Percentiles rank a stretch among this genome's conserved stretches.
These are phyloP conservation scores for Nymphicus hollandicus DNA, from an alignment of 2,113 vertebrate genomes.

Conservation along the genomic window DNA sequence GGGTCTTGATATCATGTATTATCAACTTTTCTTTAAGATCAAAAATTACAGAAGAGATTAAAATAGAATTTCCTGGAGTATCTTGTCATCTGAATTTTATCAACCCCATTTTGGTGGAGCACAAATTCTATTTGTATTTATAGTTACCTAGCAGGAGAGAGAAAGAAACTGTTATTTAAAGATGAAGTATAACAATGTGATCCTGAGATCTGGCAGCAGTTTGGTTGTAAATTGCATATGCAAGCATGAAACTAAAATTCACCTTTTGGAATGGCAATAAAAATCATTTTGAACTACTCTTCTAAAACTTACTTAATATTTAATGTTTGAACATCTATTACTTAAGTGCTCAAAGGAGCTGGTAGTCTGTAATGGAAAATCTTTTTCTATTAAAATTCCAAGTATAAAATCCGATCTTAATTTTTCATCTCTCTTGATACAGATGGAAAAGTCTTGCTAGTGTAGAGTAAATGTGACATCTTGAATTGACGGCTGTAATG, in stretches of 20 bases:
- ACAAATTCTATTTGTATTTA: constrained; percentile 42
- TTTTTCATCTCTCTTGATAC: background rate
- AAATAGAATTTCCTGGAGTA: constrained; percentile 40
- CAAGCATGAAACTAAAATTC: background rate
- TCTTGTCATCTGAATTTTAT: constrained; percentile 53
- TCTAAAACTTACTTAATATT: background rate
- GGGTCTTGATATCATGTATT: background rate
- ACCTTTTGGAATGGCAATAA: background rate
- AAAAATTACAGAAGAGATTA: constrained; percentile 22
- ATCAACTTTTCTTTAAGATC: background rate
- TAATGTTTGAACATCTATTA: background rate
- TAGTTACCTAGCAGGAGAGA: background rate
- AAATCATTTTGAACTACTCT: background rate
- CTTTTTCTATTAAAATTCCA: background rate
- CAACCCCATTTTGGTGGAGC: background rate
- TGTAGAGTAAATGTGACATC: background rate
- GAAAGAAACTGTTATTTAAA: background rate
- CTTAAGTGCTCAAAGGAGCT: background rate
- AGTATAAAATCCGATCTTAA: background rate
- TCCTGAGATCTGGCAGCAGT: background rate
- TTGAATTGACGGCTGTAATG: constrained; percentile 9
- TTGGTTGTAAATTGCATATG: background rate
- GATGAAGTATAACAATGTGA: background rate
- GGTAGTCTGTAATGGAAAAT: background rate
- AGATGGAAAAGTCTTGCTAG: background rate